phyloP scores from a whole-genome alignment of 2,888 invertebrate species.

The Ischnura elegans region DNA sequence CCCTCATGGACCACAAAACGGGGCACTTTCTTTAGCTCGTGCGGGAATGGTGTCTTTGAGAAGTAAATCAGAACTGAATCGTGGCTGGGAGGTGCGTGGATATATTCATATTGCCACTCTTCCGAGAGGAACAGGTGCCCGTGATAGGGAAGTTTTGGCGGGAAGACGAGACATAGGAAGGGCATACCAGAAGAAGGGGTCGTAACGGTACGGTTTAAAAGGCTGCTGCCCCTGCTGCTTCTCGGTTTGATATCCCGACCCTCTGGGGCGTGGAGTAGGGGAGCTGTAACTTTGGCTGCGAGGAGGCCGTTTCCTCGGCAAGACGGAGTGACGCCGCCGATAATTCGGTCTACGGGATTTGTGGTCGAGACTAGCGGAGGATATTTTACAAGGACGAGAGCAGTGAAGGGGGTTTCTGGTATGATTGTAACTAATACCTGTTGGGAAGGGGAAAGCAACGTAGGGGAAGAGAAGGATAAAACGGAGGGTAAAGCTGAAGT shows the following conservation, averaged over 20 bases:
- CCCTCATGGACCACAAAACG: background rate
- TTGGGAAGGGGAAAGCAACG: background rate
- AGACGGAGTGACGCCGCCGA: conserved; percentile 54
- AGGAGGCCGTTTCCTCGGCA: background rate
- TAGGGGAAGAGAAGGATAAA: background rate
- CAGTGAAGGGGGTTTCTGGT: background rate
- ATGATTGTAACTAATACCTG: conserved; percentile 33
- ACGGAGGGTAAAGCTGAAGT: background rate
- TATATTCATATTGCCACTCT: conserved; percentile 25
- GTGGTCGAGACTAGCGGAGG: conserved; percentile 14
- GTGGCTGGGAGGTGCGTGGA: background rate
- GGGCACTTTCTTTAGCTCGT: background rate
- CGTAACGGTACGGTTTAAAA: background rate
- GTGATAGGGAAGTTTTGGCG: background rate
- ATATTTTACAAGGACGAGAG: background rate
- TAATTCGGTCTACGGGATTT: conserved; percentile 58
- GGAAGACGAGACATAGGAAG: background rate
- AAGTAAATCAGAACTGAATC: background rate
- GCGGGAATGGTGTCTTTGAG: background rate
- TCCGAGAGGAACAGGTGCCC: conserved; percentile 40
- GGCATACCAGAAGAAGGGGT: too few species aligned
- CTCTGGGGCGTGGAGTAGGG: background rate
- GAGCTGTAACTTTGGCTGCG: conserved; percentile 19
- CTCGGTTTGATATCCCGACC: background rate
- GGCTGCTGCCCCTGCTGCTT: too few species aligned